These are phyloP conservation scores for Xenopus laevis DNA, from an alignment of 2,113 vertebrate species.

Conservation along the genomic window DNA sequence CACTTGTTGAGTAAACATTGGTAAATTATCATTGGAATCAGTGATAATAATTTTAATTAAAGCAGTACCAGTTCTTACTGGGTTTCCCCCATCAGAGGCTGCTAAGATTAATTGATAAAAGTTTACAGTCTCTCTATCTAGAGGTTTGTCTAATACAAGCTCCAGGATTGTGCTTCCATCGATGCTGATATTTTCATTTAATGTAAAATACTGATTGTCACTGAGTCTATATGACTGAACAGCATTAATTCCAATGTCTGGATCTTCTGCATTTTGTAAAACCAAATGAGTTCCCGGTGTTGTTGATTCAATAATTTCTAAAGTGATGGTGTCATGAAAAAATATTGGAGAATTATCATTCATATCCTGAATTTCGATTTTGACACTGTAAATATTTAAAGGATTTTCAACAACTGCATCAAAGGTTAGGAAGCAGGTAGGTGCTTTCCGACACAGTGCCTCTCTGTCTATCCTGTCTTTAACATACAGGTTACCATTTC, in stretches of 20 bases:
- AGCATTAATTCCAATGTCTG: slow-evolving; percentile 55
- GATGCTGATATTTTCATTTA: slow-evolving; percentile 49
- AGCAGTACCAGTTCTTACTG: slow-evolving; percentile 56
- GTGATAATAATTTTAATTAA: slow-evolving; percentile 54
- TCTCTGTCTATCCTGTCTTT: slow-evolving; percentile 49
- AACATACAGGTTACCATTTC: slow-evolving; percentile 51
- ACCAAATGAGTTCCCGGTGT: slow-evolving; percentile 54
- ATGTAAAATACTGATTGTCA: slow-evolving; percentile 47
- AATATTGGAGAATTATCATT: no score
- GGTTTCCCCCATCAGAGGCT: slow-evolving; percentile 58
- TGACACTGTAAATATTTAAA: no score
- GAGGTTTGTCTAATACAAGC: slow-evolving; percentile 53
- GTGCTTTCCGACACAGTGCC: slow-evolving; percentile 3
- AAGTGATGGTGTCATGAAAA: no score
- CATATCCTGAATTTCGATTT: no score
- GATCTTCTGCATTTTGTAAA: slow-evolving; percentile 57
- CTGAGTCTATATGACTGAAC: slow-evolving; percentile 49
- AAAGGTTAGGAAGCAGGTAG: slow-evolving; percentile 27
- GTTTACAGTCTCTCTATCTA: neutral
- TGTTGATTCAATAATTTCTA: slow-evolving; percentile 54
- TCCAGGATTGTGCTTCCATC: slow-evolving; percentile 52
- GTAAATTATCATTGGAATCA: slow-evolving; percentile 59
- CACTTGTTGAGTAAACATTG: slow-evolving; percentile 47
- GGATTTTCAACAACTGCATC: no score
- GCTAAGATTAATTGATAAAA: slow-evolving; percentile 49